These are phyloP conservation scores for Sebastes goodei DNA, from an alignment of 2,797 vertebrate genomes.

Conservation along the genomic window DNA sequence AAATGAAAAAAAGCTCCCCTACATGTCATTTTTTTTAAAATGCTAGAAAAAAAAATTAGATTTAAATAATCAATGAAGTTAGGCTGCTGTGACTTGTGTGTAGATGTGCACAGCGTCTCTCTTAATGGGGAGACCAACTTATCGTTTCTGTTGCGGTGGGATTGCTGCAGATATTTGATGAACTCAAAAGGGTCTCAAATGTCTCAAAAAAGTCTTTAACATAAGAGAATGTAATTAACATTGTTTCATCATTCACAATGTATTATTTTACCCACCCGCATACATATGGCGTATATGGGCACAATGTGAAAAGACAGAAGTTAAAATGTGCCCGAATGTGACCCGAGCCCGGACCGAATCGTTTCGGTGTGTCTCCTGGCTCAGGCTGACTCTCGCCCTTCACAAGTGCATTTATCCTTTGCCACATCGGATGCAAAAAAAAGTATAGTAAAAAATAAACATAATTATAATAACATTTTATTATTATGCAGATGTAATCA, in stretches of 20 bases:
- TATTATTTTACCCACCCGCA: background rate
- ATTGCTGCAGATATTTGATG: too few relatives aligned
- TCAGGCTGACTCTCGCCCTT: background rate
- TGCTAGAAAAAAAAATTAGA: background rate
- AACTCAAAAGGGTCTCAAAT: too few relatives aligned
- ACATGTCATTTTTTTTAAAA: background rate
- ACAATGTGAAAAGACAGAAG: background rate
- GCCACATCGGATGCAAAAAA: background rate
- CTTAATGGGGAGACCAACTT: too few relatives aligned
- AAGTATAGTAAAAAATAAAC: background rate
- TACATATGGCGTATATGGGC: background rate
- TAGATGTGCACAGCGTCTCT: too few relatives aligned
- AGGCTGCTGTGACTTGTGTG: background rate
- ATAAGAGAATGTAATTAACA: too few relatives aligned
- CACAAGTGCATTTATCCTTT: background rate
- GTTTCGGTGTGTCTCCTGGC: background rate
- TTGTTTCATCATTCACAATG: background rate
- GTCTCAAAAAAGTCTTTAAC: too few relatives aligned
- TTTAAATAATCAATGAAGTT: background rate
- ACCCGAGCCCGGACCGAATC: background rate
- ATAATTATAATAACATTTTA: background rate
- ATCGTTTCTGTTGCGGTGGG: too few relatives aligned
- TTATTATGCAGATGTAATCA: too few relatives aligned
- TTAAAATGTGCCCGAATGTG: background rate
- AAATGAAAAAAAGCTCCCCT: background rate